Conservation (phyloP, 2,888 invertebrate genomes). For the Yponomeuta plumbellus region DNA sequence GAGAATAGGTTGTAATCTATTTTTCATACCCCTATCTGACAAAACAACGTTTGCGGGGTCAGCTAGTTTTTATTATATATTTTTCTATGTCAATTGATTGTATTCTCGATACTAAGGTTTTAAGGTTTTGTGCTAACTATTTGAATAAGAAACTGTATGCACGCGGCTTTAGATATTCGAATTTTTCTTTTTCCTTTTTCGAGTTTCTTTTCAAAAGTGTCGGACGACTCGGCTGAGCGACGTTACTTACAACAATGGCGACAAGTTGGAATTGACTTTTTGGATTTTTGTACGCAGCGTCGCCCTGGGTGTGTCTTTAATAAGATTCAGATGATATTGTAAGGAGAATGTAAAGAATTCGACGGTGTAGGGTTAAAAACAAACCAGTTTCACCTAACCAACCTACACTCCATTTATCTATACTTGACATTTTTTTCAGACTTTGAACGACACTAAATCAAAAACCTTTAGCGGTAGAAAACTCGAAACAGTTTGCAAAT, state of each 20-base stretch:
- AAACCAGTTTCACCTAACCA: background rate
- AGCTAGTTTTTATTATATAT: too few relatives aligned
- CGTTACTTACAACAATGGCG: conserved; percentile 13
- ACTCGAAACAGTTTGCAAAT: too few relatives aligned
- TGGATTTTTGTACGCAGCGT: background rate
- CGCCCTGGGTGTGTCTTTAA: conserved; percentile 11
- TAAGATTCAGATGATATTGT: background rate
- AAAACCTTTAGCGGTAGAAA: too few relatives aligned
- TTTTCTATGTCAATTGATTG: too few relatives aligned
- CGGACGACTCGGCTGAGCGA: conserved; percentile 7
- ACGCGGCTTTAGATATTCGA: background rate
- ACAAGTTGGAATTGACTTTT: conserved; percentile 6
- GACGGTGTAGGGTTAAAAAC: background rate
- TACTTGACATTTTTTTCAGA: too few relatives aligned
- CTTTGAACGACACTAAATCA: too few relatives aligned
- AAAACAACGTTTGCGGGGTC: too few relatives aligned
- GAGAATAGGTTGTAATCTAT: too few relatives aligned
- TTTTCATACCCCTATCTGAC: too few relatives aligned
- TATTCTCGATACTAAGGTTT: too few relatives aligned
- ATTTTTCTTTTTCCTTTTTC: background rate
- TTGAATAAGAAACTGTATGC: background rate
- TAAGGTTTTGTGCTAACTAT: too few relatives aligned
- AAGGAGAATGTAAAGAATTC: background rate
- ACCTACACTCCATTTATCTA: too few relatives aligned
- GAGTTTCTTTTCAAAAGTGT: conserved; percentile 12